A percentile compares a stretch with the other conserved stretches of the same genome.
Evolutionary conservation across 2,888 invertebrate genomes (phyloP).

Genomic region (Monoplex corrugatus): DNA sequence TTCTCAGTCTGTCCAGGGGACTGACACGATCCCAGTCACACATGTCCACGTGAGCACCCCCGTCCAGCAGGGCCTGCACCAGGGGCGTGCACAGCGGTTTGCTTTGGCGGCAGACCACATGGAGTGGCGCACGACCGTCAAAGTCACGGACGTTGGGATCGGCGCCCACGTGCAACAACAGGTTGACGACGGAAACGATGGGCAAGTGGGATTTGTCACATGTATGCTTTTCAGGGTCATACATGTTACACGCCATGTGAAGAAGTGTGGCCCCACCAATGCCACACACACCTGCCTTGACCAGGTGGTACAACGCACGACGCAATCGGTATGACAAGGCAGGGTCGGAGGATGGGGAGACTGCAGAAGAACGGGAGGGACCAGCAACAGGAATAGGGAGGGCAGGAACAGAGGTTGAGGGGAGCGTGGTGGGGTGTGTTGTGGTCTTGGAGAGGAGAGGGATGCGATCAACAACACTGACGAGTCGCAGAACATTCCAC

Average conservation of each 20-base stretch:
- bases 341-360: not conserved
- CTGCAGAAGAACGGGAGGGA: too few relatives aligned
- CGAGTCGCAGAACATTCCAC: slow-evolving; percentile 90
- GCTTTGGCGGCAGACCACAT: slow-evolving; percentile 84
- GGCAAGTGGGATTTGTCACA: slow-evolving; percentile 87
- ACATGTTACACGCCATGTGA: slow-evolving; percentile 92
- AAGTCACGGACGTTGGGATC: slow-evolving; percentile 90
- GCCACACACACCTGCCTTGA: slow-evolving; percentile 86
- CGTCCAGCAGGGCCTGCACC: slow-evolving; percentile 88
- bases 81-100: not conserved
- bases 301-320: slow-evolving; percentile 88
- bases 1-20: slow-evolving; percentile 76
- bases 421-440: too few relatives aligned
- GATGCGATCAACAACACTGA: slow-evolving; percentile 79
- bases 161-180: slow-evolving; percentile 91
- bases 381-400: too few relatives aligned
- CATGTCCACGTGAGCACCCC: slow-evolving; percentile 93
- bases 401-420: not conserved
- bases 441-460: too few relatives aligned
- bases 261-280: slow-evolving; percentile 80
- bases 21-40: slow-evolving; percentile 76
- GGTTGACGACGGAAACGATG: slow-evolving; percentile 87
- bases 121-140: slow-evolving; percentile 93
- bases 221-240: slow-evolving; percentile 87
- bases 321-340: slow-evolving; percentile 84